Evolutionary conservation across 2,888 invertebrate species (phyloP), one percentile per base, ranked within the genome.

Genomic region (Stenodera caucasica): DNA sequence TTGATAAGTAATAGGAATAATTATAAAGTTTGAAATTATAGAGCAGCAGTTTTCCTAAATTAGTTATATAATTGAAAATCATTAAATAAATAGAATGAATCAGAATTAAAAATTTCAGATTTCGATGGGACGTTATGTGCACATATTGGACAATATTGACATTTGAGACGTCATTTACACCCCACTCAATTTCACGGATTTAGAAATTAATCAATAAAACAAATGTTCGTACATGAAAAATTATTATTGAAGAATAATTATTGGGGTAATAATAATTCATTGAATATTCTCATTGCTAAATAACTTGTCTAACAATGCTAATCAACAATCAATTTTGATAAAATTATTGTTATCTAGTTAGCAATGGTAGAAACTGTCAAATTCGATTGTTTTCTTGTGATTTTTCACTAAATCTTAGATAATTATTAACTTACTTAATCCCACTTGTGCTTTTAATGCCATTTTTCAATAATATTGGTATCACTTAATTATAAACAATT

Each of bases 111-210:
- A 15, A 49, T 18, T 49, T 52, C 29, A 30, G 45, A 56, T 56
- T 18, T 29, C 8, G 32, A 2, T 21, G 45, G 55, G 45, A 56
- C 49, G 49, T 53, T 55, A 26, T 35, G 50, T 59, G 55, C 58
- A 57, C 63, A 56, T 54, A 54, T 64, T 56, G 57, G 49, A 37
- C 29, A 66, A 64, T 73, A 74, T 73, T 73, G 73, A 74, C 73
- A 69, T 70, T 63, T 63, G 61, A 76, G 75, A 77, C 77, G 77
- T 76, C 77, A 75, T 45, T 61, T 57, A 64, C 63, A 67, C 66
- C 70, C 69, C 70, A 66, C 60, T 55, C 63, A 54, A 54, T 15
- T 9, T 40, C 30, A 52, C 15, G 18, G 12, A 33, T 49, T 49
- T 30, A 49, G 15, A 50, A 56, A 57, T 58, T 62, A 53, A 68